Base-by-base conservation (phyloP, 2,797 vertebrate genomes). In the Pipistrellus kuhlii region DNA sequence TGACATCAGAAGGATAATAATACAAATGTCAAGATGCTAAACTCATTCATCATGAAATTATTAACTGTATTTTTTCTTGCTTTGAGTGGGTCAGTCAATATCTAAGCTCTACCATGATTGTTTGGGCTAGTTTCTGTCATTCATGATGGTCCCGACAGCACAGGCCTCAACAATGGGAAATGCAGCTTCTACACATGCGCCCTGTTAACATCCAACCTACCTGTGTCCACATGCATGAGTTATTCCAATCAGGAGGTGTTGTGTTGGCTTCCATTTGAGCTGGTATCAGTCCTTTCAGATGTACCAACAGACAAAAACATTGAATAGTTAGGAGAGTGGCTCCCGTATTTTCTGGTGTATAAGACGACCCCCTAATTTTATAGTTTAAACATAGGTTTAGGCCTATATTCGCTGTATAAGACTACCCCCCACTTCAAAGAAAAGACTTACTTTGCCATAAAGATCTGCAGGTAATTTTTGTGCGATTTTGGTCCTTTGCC, bases 21-120 rank as follows among this genome's bases (percentile, higher is more conserved):
- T 17, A 82, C 32, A 92, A 77, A 86, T 77, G 44, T 73, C 53
- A 82, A 73, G 72, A 85, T 80, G 66, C 53, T 41, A 68, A 86
- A 15, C 46, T 32, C 32, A 84, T 25, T 55, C 62, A 91, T 88
- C 77, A 88, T 81, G 1, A 77, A 72, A 82, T 68, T 57, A 80
- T 46, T 64, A 85, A 46, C 66, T 91, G 78, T 44, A 46, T 4
- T 14, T 93, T 95, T 89, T 87, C 44, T 84, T 73, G 5, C 44
- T 80, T 87, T 3, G 20, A 73, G 35, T 73, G 62, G n/a, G 72
- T 82, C 72, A 55, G 75, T 21, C 53, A 85, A 64, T 91, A 55
- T 68, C 41, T 35, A 86, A 86, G 9, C 14, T 94, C 27, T 59
- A 27, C 11, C 3, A 6, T 35, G 41, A 55, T 11, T 81, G 69